These are phyloP conservation scores for Sciaenops ocellatus DNA, from an alignment of 2,797 vertebrate genomes.

Conservation along the genomic window DNA sequence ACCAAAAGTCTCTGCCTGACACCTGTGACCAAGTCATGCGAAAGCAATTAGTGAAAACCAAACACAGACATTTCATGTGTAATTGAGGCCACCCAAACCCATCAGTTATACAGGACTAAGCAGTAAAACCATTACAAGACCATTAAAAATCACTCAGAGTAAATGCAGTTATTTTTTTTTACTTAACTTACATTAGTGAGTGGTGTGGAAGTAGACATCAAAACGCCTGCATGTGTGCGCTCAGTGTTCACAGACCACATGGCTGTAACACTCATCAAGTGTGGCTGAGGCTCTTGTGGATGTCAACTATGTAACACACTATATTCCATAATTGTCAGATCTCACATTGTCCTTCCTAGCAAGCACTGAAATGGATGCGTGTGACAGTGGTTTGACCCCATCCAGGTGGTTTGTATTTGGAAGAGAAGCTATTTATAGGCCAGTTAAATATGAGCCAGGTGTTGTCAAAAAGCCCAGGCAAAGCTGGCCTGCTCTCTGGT, in stretches of 20 bases:
- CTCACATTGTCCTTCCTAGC: constrained; percentile 29
- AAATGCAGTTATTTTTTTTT: constrained; percentile 40
- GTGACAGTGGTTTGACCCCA: constrained; percentile 61
- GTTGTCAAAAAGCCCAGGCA: constrained; percentile 69
- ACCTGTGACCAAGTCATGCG: constrained; percentile 78
- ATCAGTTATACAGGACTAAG: constrained; percentile 52
- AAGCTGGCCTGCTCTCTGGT: constrained; percentile 65
- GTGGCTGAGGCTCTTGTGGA: constrained; percentile 25
- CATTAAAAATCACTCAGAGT: constrained; percentile 67
- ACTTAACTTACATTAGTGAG: constrained; percentile 44
- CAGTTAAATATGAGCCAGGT: constrained; percentile 81
- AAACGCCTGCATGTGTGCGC: constrained; percentile 29
- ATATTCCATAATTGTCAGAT: constrained; percentile 33
- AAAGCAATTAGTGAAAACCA: constrained; percentile 75
- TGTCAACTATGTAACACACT: constrained; percentile 27
- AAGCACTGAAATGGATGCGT: constrained; percentile 27
- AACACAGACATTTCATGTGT: constrained; percentile 69
- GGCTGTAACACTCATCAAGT: constrained; percentile 19
- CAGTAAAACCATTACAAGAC: constrained; percentile 71
- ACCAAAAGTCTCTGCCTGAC: constrained; percentile 78
- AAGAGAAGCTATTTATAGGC: constrained; percentile 79
- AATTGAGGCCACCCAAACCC: constrained; percentile 65
- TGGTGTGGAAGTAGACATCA: constrained; percentile 10
- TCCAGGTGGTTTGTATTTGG: constrained; percentile 81
- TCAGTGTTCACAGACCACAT: constrained; percentile 35